phyloP scores from a whole-genome alignment of 2,888 invertebrate genomes.

The Cremastinae sp. region DNA sequence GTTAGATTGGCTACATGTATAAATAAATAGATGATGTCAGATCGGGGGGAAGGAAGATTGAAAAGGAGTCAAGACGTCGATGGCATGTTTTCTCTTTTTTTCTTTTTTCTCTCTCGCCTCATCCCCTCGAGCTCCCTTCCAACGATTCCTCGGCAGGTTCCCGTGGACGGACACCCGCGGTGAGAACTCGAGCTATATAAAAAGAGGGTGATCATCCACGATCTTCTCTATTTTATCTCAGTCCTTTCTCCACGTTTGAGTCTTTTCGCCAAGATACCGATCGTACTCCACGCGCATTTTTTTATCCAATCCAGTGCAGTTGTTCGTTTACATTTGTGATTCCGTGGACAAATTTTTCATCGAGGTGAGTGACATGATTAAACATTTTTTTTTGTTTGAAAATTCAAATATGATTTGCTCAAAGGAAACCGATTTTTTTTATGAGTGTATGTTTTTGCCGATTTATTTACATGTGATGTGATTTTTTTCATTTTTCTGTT shows the following conservation, averaged over 20 bases:
- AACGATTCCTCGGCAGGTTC: constrained; percentile 46
- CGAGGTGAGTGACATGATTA: too few species aligned
- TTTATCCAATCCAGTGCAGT: too few species aligned
- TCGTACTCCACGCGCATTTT: constrained; percentile 59
- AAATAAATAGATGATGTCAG: neutral
- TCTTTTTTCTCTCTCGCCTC: neutral
- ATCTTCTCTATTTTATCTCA: constrained; percentile 74
- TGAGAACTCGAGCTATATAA: constrained; percentile 55
- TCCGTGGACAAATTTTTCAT: too few species aligned
- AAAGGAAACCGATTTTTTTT: too few species aligned
- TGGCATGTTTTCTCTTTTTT: constrained; percentile 12
- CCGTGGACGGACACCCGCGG: constrained; percentile 70
- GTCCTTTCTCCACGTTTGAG: constrained; percentile 69
- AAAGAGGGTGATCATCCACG: constrained; percentile 36
- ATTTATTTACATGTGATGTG: too few species aligned
- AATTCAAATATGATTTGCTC: too few species aligned
- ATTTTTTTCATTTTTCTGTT: too few species aligned
- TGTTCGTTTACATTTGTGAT: too few species aligned
- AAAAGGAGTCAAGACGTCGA: constrained; percentile 7
- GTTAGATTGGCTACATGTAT: neutral
- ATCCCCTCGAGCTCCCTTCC: constrained; percentile 23
- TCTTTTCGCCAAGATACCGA: constrained; percentile 74
- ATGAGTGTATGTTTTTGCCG: too few species aligned
- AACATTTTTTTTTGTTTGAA: too few species aligned
- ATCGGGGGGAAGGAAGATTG: constrained; percentile 5